Percentiles rank a stretch among this genome's conserved stretches.
These are phyloP conservation scores for Halictus ligatus DNA, from an alignment of 2,888 invertebrate species.

Conservation along the genomic window DNA sequence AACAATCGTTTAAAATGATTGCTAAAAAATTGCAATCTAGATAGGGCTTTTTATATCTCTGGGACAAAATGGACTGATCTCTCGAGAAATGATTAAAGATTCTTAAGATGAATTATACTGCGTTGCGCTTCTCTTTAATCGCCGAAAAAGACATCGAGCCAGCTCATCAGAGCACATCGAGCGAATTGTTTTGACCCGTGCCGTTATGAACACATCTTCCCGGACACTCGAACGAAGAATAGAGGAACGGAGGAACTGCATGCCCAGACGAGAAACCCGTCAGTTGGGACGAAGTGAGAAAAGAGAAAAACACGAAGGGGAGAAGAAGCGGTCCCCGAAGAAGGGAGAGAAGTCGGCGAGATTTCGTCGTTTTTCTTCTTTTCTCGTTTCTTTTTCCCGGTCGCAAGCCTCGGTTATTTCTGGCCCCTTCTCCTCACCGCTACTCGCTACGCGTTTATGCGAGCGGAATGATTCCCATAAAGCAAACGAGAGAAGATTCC, in stretches of 20 bases:
- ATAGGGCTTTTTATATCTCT: neutral
- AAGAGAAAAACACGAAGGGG: conserved; percentile 50
- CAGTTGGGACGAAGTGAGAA: conserved; percentile 36
- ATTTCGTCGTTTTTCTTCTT: conserved; percentile 61
- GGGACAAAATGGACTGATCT: neutral
- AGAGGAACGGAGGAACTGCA: conserved; percentile 28
- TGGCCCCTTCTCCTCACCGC: conserved; percentile 50
- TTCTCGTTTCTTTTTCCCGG: conserved; percentile 35
- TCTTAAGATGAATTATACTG: neutral
- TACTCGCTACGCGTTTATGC: conserved; percentile 33
- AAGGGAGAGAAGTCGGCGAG: conserved; percentile 56
- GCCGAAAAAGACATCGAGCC: neutral
- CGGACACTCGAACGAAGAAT: conserved; percentile 40
- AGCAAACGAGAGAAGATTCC: conserved; percentile 24
- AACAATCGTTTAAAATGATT: neutral
- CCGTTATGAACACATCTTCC: conserved; percentile 64
- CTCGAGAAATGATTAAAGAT: neutral
- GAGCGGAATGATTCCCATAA: conserved; percentile 38
- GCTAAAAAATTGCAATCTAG: neutral
- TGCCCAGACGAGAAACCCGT: conserved; percentile 59
- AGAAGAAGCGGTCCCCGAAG: conserved; percentile 38
- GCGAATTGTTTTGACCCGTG: conserved; percentile 62
- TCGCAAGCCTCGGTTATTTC: conserved; percentile 66
- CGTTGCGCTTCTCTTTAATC: neutral
- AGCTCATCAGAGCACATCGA: conserved; percentile 16